Evolutionary conservation across 2,888 invertebrate species (phyloP), one percentile per base, ranked within the genome.

Genomic region (Hipparchia semele): DNA sequence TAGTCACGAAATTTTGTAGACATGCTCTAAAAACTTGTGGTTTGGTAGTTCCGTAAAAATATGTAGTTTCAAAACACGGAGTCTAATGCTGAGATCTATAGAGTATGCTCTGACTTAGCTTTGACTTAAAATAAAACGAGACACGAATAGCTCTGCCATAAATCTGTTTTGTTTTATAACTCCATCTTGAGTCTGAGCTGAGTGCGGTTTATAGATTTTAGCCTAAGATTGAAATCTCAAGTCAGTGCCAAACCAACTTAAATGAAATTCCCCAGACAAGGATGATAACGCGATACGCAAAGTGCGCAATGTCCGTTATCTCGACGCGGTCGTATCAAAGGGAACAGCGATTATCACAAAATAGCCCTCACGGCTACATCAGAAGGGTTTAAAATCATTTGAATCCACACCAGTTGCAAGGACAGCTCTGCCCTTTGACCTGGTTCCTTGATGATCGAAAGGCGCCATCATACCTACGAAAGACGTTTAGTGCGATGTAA

Each of bases 281-380:
- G 49, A 39, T 56, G 64, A 61, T 69, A 71, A 73, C 59, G 54
- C 58, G 74, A 67, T 78, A 81, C 13, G 70, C 80, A 80, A 80
- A 80, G 80, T 81, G 82, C 82, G 85, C 81, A 83, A 83, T 83
- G 79, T 78, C 76, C 81, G 84, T 90, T 91, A 91, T 91, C 90
- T 86, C 80, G 79, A 73, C 74, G 90, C 90, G 92, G 91, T 80
- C 74, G 79, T 85, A 86, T 91, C 88, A 92, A 92, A 91, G 87
- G 80, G 79, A 83, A 80, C 75, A 71, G 75, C 76, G 79, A 79
- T 82, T 78, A 80, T 77, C 79, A 80, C 83, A 81, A 88, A 82
- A 86, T 83, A 80, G 80, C 80, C 81, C 86, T 86, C 88, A 83
- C 79, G 65, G 71, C 80, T 75, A 77, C 76, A 75, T 79, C 75